Conservation (phyloP, 2,888 invertebrate genomes). For the Yponomeuta plumbellus region DNA sequence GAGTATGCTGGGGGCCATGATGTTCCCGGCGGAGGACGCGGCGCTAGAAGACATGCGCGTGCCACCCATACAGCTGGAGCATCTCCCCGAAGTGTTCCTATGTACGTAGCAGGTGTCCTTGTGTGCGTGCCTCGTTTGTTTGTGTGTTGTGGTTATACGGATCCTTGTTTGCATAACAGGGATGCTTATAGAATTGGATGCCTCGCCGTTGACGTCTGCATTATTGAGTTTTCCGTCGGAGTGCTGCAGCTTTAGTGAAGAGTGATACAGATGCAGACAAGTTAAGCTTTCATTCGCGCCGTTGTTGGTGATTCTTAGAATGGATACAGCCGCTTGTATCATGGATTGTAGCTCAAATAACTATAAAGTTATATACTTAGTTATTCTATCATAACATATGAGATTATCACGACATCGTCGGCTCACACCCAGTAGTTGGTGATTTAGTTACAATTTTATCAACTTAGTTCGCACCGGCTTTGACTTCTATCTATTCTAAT, state of each 20-base stretch:
- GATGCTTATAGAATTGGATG: background rate
- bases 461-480: too few species aligned
- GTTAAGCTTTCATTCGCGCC: background rate
- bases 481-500: too few species aligned
- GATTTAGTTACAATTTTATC: too few species aligned
- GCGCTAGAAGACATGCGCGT: constrained; percentile 78
- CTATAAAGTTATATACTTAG: too few species aligned
- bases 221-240: background rate
- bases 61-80: constrained; percentile 83
- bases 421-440: too few species aligned
- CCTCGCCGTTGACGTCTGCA: background rate
- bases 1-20: constrained; percentile 71
- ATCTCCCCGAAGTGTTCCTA: constrained; percentile 83
- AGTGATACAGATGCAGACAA: too few species aligned
- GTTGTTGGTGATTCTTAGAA: too few species aligned
- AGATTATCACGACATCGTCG: too few species aligned
- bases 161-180: background rate
- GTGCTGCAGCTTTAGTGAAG: background rate
- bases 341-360: too few species aligned
- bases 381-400: too few species aligned
- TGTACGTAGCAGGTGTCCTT: constrained; percentile 73
- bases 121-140: constrained; percentile 8
- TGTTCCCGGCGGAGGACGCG: constrained; percentile 65
- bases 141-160: constrained; percentile 7
- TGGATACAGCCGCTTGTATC: too few species aligned